Conservation (phyloP, 2,888 invertebrate genomes). For the Agrotis ipsilon region DNA sequence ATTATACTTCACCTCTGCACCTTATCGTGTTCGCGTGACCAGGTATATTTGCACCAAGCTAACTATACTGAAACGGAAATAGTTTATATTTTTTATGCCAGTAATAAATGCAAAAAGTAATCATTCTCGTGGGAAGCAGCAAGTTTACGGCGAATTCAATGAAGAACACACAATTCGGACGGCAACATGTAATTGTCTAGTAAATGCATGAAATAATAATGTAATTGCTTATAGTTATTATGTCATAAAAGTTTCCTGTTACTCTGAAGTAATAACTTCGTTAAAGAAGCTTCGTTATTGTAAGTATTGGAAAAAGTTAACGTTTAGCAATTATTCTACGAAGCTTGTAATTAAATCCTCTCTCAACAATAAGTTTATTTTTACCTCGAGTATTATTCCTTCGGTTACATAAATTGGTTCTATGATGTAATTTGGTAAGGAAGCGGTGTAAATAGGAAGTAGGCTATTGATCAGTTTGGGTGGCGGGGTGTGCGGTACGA, state of each 20-base stretch:
- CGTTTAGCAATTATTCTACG: constrained; percentile 5
- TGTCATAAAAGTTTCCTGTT: constrained; percentile 24
- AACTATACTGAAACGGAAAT: constrained; percentile 70
- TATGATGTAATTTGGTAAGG: constrained; percentile 68
- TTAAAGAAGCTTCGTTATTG: constrained; percentile 10
- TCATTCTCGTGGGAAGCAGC: constrained; percentile 71
- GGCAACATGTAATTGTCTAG: constrained; percentile 32
- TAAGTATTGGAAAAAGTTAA: constrained; percentile 26
- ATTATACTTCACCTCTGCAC: constrained; percentile 46
- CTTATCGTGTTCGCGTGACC: constrained; percentile 70
- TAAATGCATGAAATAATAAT: constrained; percentile 58
- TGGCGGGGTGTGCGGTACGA: constrained; percentile 65
- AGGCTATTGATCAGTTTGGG: constrained; percentile 82
- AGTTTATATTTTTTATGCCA: constrained; percentile 67
- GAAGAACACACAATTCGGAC: constrained; percentile 54
- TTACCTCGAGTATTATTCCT: constrained; percentile 51
- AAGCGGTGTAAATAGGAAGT: constrained; percentile 77
- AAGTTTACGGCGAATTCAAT: constrained; percentile 50
- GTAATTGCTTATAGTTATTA: constrained; percentile 40
- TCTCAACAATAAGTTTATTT: constrained; percentile 13
- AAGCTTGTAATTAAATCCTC: constrained; percentile 28
- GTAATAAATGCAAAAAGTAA: constrained; percentile 70
- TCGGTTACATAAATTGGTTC: constrained; percentile 35
- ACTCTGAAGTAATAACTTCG: constrained; percentile 20
- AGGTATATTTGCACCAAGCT: constrained; percentile 60